A percentile compares a stretch with the other conserved stretches of the same genome.
Evolutionary conservation across 2,113 vertebrate species (phyloP).

Genomic region (Sander vitreus): DNA sequence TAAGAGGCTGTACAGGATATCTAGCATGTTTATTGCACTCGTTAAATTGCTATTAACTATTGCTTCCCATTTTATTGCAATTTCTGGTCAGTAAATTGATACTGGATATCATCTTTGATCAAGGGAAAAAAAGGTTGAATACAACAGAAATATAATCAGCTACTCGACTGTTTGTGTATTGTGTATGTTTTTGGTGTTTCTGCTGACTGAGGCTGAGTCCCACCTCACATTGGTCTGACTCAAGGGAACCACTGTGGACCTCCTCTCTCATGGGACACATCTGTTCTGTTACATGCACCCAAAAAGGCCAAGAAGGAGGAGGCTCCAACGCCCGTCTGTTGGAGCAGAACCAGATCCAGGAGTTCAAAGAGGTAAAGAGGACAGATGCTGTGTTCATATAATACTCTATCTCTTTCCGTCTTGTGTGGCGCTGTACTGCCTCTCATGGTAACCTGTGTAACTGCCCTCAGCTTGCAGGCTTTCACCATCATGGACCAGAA

Average conservation of each 20-base stretch:
- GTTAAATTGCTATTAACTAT: background rate
- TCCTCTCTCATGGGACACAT: background rate
- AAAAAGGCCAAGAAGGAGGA: background rate
- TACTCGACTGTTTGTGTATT: background rate
- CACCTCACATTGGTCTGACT: background rate
- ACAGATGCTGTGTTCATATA: background rate
- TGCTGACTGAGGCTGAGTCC: background rate
- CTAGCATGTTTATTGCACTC: background rate
- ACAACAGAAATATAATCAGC: background rate
- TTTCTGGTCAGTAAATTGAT: background rate
- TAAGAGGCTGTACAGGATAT: background rate
- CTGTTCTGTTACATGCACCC: background rate
- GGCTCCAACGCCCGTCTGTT: background rate
- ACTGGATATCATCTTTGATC: background rate
- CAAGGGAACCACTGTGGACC: background rate
- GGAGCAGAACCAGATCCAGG: slow-evolving; percentile 27
- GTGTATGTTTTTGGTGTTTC: background rate
- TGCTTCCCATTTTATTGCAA: background rate
- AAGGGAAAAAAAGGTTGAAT: background rate
- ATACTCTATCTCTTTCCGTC: background rate
- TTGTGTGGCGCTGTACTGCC: slow-evolving; percentile 14
- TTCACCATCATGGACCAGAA: slow-evolving; percentile 16
- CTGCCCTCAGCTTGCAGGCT: background rate
- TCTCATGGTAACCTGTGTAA: slow-evolving; percentile 16
- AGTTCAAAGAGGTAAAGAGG: slow-evolving; percentile 5